These are phyloP conservation scores for Neotragus pygmaeus DNA, from an alignment of 2,113 vertebrate genomes.

Conservation along the genomic window DNA sequence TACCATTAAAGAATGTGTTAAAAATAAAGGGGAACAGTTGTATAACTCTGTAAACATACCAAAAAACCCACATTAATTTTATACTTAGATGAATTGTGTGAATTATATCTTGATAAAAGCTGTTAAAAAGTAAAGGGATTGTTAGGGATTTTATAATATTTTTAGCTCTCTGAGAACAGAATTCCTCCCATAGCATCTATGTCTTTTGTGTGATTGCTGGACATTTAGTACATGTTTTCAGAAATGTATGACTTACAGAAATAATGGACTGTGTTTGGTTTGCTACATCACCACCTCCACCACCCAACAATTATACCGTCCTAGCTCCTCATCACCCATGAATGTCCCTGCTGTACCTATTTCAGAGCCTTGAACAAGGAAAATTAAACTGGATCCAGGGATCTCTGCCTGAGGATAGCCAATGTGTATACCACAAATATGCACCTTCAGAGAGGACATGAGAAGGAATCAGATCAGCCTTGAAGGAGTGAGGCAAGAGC, in stretches of 20 bases:
- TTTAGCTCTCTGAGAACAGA: slow-evolving; percentile 15
- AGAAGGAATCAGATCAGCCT: neutral
- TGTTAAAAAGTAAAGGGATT: slow-evolving; percentile 10
- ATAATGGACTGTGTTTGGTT: neutral
- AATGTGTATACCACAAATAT: neutral
- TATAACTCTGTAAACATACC: slow-evolving; percentile 8
- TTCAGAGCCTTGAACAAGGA: neutral
- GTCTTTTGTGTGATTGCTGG: neutral
- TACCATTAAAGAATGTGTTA: neutral
- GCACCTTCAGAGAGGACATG: neutral
- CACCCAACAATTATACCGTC: neutral
- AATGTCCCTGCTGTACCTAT: neutral
- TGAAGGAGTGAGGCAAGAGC: neutral
- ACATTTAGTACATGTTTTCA: neutral
- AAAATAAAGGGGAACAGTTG: neutral
- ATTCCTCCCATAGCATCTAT: neutral
- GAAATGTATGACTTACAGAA: neutral
- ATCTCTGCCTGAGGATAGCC: neutral
- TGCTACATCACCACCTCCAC: neutral
- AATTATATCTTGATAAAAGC: slow-evolving; percentile 6
- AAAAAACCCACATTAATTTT: neutral
- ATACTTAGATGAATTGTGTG: neutral
- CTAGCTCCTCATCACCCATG: neutral
- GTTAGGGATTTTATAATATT: neutral
- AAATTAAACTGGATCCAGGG: neutral